Base-by-base conservation (phyloP, 2,888 invertebrate genomes). In the Acheta domesticus region DNA sequence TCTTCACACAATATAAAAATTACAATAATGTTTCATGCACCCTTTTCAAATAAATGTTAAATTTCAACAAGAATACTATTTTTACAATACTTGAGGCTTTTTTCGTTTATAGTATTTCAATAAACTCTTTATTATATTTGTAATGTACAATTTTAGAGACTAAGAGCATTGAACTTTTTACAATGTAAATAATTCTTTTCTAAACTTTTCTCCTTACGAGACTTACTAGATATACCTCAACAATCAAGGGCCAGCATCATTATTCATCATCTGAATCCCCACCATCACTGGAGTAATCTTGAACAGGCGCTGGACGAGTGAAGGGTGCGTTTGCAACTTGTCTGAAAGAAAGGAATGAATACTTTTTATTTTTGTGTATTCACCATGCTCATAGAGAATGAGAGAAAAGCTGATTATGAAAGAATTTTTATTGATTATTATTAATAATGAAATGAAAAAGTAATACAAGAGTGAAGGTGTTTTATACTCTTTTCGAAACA, bases 221-320 rank as follows among this genome's bases (percentile, higher is more conserved):
- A 62, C 62, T 62, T 62, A 62, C 62, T 62, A 62, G 62, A 62
- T 19, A 19, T 62, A n/a, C 14, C 14, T 62, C n/a, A 62, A 19
- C 62, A 4, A 19, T 14, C 14, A 62, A n/a, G n/a, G n/a, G 14
- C n/a, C n/a, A n/a, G 62, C 16, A n/a, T 62, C 21, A 75, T 78
- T 80, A 96, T 90, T 97, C 97, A 86, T 96, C 96, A 87, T 97
- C 97, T 73, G 96, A 94, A 86, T 95, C 97, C 76, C 95, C 93
- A 75, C 95, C 93, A 86, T 96, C 97, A 87, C 96, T 96, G 85
- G 94, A 96, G 88, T 91, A 93, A 84, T 93, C 93, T 83, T 91
- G 91, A 81, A 91, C 89, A 82, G 90, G 88, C 83, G 90, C 89
- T 84, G 90, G 89, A 79, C 83, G 84, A 83, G 89, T 85, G 83